Evolutionary conservation across 2,113 vertebrate species (phyloP), one percentile per base, ranked within the genome.

Genomic region (Barbus barbus): DNA sequence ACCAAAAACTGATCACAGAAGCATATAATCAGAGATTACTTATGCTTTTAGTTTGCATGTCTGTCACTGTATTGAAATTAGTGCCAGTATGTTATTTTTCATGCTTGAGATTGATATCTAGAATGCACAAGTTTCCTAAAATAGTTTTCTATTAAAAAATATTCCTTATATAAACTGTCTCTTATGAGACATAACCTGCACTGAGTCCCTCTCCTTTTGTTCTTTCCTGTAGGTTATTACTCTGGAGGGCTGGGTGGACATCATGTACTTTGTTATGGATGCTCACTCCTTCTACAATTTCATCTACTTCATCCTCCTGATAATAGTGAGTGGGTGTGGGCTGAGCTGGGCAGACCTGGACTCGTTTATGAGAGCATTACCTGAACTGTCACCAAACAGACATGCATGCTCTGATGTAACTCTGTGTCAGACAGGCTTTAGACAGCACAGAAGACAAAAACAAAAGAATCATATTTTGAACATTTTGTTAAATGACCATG

Each of bases 191-290:
- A 69, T 69, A 38, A 69, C 9, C 24, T 4, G 4, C 14, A 20
- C 41, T 74, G 41, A 74, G 14, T 9, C n/a, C 11, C 76, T 58
- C 67, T 71, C 5, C 16, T 72, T 12, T 33, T n/a, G 28, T 20
- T 76, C 41, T 86, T 85, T 88, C 13, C 80, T 87, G 86, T 87
- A 99, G 98, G 97, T 99, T 91, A 99, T 99, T 92, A 99, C 41
- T 44, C 41, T 44, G 9, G 41, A 44, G 41, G 41, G 41, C 41
- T 99, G 98, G 98, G 98, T 99, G 88, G 98, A 99, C 92, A 99
- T 99, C 92, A 99, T 99, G 98, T 99, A 99, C 94, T 99, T 98
- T 89, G 97, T 99, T 90, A 99, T 99, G 97, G 97, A 99, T 67
- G 96, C 97, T 79, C 98, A 99, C 88, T 99, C 97, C 83, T 99